These are phyloP conservation scores for Pampus argenteus DNA, from an alignment of 2,797 vertebrate genomes.

Conservation along the genomic window DNA sequence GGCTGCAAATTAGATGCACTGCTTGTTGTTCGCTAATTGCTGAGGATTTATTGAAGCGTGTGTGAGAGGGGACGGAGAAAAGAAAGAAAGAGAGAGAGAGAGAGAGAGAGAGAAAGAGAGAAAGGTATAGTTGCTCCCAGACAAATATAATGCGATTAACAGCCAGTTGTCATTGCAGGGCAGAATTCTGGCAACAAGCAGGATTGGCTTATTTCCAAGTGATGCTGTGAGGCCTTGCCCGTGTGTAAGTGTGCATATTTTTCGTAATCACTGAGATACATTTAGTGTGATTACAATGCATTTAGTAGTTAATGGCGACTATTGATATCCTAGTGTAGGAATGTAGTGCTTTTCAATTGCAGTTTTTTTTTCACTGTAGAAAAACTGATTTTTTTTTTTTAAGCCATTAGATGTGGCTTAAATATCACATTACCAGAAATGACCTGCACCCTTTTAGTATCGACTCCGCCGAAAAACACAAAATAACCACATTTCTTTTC, in stretches of 20 bases:
- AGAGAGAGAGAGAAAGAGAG: slow-evolving; percentile 17
- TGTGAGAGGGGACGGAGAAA: slow-evolving; percentile 55
- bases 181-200: slow-evolving; percentile 90
- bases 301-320: slow-evolving; percentile 64
- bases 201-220: slow-evolving; percentile 97
- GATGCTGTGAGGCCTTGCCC: slow-evolving; percentile 95
- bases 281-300: slow-evolving; percentile 65
- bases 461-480: slow-evolving; percentile 56
- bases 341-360: slow-evolving; percentile 54
- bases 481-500: slow-evolving; percentile 65
- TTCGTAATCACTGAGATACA: slow-evolving; percentile 64
- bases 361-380: slow-evolving; percentile 40
- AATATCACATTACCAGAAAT: slow-evolving; percentile 70
- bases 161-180: slow-evolving; percentile 86
- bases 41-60: slow-evolving; percentile 80
- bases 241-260: slow-evolving; percentile 90
- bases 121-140: slow-evolving; percentile 59
- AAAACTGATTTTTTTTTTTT: slow-evolving; percentile 50
- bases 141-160: slow-evolving; percentile 81
- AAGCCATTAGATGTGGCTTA: slow-evolving; percentile 61
- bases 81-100: not conserved
- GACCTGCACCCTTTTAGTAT: slow-evolving; percentile 54
- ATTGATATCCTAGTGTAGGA: slow-evolving; percentile 62
- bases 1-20: slow-evolving; percentile 79
- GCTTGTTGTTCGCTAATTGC: slow-evolving; percentile 84